Evolutionary conservation across 2,797 vertebrate genomes (phyloP).

Genomic region (Pipistrellus pipistrellus): DNA sequence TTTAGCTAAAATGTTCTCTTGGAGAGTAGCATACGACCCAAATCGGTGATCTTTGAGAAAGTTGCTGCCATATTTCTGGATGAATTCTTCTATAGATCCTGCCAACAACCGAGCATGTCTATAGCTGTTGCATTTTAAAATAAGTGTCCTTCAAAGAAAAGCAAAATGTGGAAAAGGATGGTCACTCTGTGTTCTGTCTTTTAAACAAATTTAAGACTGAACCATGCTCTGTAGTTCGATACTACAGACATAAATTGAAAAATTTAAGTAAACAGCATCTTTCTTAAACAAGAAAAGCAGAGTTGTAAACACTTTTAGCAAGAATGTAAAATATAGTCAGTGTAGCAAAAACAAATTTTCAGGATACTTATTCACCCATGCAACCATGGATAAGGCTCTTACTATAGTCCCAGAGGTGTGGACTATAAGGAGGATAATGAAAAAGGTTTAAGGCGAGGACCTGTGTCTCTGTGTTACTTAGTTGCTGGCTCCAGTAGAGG

Average conservation of each 20-base stretch:
- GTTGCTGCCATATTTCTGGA: conserved; percentile 92
- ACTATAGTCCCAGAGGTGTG: not conserved
- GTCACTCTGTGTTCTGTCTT: not conserved
- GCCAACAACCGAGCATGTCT: conserved; percentile 98
- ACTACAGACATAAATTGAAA: not conserved
- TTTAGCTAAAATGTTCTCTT: conserved; percentile 93
- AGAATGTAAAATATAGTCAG: not conserved
- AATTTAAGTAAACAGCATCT: not conserved
- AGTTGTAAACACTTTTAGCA: not conserved
- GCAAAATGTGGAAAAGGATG: fast-evolving
- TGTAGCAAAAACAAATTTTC: not conserved
- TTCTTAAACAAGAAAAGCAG: not conserved
- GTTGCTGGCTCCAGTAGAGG: not conserved
- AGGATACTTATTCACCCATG: not conserved
- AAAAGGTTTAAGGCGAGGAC: not conserved
- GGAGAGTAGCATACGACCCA: conserved; percentile 93
- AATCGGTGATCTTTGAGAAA: conserved; percentile 96
- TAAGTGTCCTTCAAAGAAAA: conserved; percentile 91
- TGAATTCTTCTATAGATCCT: conserved; percentile 94
- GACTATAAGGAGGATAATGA: not conserved
- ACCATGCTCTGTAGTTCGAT: not conserved
- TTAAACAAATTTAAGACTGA: conserved; percentile 2
- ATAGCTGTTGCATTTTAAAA: conserved; percentile 97
- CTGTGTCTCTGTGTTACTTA: not conserved
- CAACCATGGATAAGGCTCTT: not conserved